A percentile compares a stretch with the other conserved stretches of the same genome.
Evolutionary conservation across 2,888 invertebrate species (phyloP).

Genomic region (Xylophagus ater): DNA sequence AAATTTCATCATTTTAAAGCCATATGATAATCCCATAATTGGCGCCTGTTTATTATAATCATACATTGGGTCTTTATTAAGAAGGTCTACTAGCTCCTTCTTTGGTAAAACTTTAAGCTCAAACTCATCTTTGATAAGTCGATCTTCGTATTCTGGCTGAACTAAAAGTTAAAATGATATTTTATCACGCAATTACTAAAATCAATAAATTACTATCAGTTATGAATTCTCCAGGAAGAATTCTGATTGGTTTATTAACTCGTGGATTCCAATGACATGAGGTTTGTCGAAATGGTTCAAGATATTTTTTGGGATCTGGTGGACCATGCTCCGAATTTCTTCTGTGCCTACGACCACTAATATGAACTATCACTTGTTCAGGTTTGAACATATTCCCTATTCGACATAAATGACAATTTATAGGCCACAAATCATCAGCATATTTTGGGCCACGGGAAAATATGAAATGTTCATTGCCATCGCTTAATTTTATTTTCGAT

Average conservation of each 20-base stretch:
- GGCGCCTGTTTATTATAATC: constrained; percentile 11
- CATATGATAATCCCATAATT: constrained; percentile 10
- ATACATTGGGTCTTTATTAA: constrained; percentile 7
- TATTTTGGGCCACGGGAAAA: constrained; percentile 17
- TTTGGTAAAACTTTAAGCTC: constrained; percentile 2
- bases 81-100: constrained; percentile 1
- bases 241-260: constrained; percentile 11
- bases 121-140: constrained; percentile 10
- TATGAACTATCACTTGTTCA: constrained; percentile 10
- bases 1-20: constrained; percentile 8
- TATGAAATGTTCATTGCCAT: constrained; percentile 8
- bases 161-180: constrained; percentile 6
- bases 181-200: neutral
- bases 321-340: constrained; percentile 4
- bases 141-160: constrained; percentile 9
- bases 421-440: constrained; percentile 14
- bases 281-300: constrained; percentile 11
- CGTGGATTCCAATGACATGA: constrained; percentile 1
- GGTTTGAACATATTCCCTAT: constrained; percentile 10
- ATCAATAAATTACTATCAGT: constrained; percentile 13
- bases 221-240: constrained; percentile 16
- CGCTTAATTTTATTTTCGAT: constrained; percentile 7
- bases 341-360: constrained; percentile 10
- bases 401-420: constrained; percentile 16
- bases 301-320: constrained; percentile 7